A percentile compares a stretch with the other conserved stretches of the same genome.
These are phyloP conservation scores for Pimephales promelas DNA, from an alignment of 2,113 vertebrate genomes.

Conservation along the genomic window DNA sequence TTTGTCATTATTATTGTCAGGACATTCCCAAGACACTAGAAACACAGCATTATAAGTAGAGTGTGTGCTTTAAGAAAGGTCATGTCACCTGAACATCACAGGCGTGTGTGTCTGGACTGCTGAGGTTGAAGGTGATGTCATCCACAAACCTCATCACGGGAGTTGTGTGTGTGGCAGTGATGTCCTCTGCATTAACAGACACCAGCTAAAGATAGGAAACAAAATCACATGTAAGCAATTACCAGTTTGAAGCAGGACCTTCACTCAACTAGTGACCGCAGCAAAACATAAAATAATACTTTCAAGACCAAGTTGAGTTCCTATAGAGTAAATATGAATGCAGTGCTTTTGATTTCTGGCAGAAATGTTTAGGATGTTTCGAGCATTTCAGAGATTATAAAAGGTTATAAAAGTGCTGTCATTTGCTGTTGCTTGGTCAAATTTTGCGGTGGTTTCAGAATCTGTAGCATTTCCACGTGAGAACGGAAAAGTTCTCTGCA, in stretches of 20 bases:
- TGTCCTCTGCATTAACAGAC: conserved; percentile 45
- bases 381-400: not conserved
- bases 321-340: not conserved
- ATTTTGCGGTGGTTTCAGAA: too few relatives aligned
- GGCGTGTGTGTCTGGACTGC: conserved; percentile 39
- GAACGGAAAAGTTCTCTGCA: too few relatives aligned
- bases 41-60: too few relatives aligned
- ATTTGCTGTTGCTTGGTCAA: too few relatives aligned
- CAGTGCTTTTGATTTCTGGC: not conserved
- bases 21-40: too few relatives aligned
- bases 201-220: conserved; percentile 47
- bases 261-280: too few relatives aligned
- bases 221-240: too few relatives aligned
- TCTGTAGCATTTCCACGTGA: rapidly evolving
- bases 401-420: not conserved
- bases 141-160: conserved; percentile 55
- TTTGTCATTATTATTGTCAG: too few relatives aligned
- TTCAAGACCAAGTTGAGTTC: too few relatives aligned
- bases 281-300: not conserved
- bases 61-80: not conserved
- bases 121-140: conserved; percentile 57
- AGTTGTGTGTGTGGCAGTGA: conserved; percentile 48
- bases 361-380: not conserved
- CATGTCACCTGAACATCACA: conserved; percentile 49
- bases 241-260: not conserved